A percentile compares a stretch with the other conserved stretches of the same genome.
These are phyloP conservation scores for Sepioteuthis lessoniana DNA, from an alignment of 2,888 invertebrate species.

Conservation along the genomic window DNA sequence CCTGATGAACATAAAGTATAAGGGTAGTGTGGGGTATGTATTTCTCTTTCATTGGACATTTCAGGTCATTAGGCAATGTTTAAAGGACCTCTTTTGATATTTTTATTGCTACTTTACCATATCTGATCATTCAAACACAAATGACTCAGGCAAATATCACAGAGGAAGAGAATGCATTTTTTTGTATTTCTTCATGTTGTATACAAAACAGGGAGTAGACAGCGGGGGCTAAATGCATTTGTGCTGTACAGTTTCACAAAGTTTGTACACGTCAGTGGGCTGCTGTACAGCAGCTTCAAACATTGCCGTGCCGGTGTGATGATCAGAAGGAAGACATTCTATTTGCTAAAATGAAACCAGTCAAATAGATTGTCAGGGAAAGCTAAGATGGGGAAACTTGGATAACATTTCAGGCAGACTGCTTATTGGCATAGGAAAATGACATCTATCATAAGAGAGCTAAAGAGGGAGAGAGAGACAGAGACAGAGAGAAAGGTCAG, in stretches of 20 bases:
- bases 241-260: neutral
- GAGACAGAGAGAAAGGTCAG: neutral
- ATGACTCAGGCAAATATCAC: neutral
- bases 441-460: neutral
- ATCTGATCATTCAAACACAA: neutral
- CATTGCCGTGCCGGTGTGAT: neutral
- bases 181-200: neutral
- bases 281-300: neutral
- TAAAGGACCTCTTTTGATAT: neutral
- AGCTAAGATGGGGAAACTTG: neutral
- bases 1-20: neutral
- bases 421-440: neutral
- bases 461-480: neutral
- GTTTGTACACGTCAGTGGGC: neutral
- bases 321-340: neutral
- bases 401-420: neutral
- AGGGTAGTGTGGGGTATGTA: too few relatives aligned
- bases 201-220: neutral
- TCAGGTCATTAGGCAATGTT: neutral
- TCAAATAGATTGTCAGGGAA: neutral
- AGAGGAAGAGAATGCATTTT: neutral
- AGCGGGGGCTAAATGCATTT: neutral
- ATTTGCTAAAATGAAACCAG: neutral
- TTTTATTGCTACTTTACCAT: neutral
- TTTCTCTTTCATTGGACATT: neutral